Conservation (phyloP, 1,140 invertebrate species). For the Trachymyrmex septentrionalis region DNA sequence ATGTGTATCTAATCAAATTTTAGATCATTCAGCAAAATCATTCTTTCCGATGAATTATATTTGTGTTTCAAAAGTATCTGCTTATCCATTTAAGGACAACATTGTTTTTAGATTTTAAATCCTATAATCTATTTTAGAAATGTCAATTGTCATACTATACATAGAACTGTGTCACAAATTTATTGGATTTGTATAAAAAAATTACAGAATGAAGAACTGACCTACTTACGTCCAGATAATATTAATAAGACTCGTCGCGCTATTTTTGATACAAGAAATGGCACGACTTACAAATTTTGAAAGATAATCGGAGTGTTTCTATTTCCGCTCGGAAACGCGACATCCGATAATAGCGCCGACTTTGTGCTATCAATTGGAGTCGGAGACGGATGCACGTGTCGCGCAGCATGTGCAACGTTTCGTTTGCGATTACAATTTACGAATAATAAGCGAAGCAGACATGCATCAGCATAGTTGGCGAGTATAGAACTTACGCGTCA, state of each 20-base stretch:
- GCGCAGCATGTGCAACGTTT: neutral
- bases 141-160: neutral
- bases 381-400: conserved; percentile 25
- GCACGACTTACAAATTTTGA: neutral
- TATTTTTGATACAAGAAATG: conserved; percentile 26
- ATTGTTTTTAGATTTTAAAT: neutral
- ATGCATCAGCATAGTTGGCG: neutral
- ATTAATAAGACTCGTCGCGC: neutral
- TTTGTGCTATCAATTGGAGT: conserved; percentile 19
- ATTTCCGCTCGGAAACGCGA: conserved; percentile 35
- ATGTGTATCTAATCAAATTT: too few species aligned
- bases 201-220: neutral
- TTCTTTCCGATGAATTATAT: too few species aligned
- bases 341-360: neutral
- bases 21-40: too few species aligned
- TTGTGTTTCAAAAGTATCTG: neutral
- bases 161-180: neutral
- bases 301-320: conserved; percentile 16
- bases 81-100: neutral
- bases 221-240: neutral
- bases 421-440: conserved; percentile 24
- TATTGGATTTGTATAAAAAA: conserved; percentile 18
- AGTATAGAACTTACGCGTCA: conserved; percentile 11
- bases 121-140: neutral
- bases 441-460: conserved; percentile 3